These are phyloP conservation scores for Fistularia commersonii DNA, from an alignment of 2,797 vertebrate genomes.

Conservation along the genomic window DNA sequence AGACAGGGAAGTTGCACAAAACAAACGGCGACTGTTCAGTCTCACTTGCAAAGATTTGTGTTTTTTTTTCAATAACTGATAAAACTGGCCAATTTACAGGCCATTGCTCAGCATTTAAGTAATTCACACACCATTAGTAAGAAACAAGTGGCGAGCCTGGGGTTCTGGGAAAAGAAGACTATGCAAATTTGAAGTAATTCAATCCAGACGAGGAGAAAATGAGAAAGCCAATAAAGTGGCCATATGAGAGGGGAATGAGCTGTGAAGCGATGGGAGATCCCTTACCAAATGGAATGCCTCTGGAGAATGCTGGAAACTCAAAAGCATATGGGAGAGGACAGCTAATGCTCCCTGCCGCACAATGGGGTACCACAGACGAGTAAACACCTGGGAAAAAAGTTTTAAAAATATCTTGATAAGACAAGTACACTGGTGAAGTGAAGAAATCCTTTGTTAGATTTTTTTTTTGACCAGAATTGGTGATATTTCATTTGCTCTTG, in stretches of 20 bases:
- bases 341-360: conserved; percentile 93
- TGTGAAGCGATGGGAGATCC: conserved; percentile 38
- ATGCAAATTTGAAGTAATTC: conserved; percentile 49
- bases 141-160: conserved; percentile 13
- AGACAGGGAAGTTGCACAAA: conserved; percentile 7
- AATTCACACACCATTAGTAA: conserved; percentile 51
- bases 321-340: conserved; percentile 97
- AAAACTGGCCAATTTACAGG: conserved; percentile 44
- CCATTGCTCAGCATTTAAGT: conserved; percentile 46
- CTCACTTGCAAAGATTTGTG: conserved; percentile 42
- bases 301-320: conserved; percentile 98
- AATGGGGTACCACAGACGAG: conserved; percentile 95
- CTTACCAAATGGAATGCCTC: conserved; percentile 98
- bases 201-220: conserved; percentile 43
- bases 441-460: too few relatives aligned
- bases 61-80: conserved; percentile 41
- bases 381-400: conserved; percentile 83
- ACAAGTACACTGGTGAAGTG: too few relatives aligned
- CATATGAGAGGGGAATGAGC: conserved; percentile 48
- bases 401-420: conserved; percentile 1
- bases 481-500: too few relatives aligned
- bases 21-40: conserved; percentile 28
- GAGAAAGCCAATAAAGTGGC: conserved; percentile 43
- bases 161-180: conserved; percentile 42
- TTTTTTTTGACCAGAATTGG: too few relatives aligned